Evolutionary conservation across 2,113 vertebrate species (phyloP).

Genomic region (Seriola aureovittata): DNA sequence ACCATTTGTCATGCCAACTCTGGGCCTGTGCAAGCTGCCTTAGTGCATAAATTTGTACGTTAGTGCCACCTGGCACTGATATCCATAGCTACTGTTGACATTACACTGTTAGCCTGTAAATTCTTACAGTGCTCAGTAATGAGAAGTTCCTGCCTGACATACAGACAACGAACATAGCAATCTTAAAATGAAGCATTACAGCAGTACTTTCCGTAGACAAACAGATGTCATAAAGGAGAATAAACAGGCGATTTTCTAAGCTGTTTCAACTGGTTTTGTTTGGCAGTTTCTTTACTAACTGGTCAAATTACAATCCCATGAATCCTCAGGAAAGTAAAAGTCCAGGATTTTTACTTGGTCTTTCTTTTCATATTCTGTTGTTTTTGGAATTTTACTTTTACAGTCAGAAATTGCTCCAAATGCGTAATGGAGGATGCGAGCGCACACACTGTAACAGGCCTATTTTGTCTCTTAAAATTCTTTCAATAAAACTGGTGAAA

Average conservation of each 20-base stretch:
- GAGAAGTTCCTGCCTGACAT: neutral
- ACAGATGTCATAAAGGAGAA: neutral
- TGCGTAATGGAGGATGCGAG: neutral
- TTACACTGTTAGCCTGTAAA: slow-evolving; percentile 22
- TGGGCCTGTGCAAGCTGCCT: slow-evolving; percentile 10
- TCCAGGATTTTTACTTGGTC: neutral
- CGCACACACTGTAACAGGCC: neutral
- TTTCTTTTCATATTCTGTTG: neutral
- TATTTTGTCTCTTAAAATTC: slow-evolving; percentile 4
- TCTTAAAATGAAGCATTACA: neutral
- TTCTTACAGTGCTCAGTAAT: neutral
- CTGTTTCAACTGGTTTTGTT: neutral
- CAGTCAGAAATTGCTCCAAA: neutral
- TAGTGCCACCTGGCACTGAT: slow-evolving; percentile 67
- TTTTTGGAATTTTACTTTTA: neutral
- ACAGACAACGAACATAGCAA: neutral
- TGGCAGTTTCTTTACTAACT: neutral
- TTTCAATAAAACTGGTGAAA: slow-evolving; percentile 11
- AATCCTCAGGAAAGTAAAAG: neutral
- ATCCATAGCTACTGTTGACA: slow-evolving; percentile 45
- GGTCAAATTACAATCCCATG: neutral
- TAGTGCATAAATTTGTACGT: slow-evolving; percentile 34
- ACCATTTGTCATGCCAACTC: slow-evolving; percentile 23
- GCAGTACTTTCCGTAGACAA: neutral
- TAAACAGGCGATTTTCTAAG: neutral